phyloP scores from a whole-genome alignment of 2,888 invertebrate genomes.

The Trichopria drosophilae region DNA sequence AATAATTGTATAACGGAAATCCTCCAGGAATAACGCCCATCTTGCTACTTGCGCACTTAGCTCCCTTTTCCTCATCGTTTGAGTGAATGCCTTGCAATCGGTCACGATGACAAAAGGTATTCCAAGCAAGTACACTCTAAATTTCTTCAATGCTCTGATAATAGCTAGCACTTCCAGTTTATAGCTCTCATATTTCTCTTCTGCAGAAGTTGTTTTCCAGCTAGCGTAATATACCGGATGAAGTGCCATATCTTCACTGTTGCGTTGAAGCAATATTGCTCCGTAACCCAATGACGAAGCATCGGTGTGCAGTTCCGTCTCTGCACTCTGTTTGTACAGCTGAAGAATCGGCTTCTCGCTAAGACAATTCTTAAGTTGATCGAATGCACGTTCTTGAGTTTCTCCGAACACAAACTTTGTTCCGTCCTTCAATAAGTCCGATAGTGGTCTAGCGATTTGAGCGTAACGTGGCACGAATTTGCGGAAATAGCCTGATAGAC shows the following conservation, averaged over 20 bases:
- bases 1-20: conserved; percentile 11
- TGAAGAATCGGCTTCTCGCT: conserved; percentile 15
- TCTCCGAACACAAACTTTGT: conserved; percentile 3
- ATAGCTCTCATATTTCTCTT: conserved; percentile 37
- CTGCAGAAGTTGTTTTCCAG: conserved; percentile 32
- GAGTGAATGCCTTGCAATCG: too few relatives aligned
- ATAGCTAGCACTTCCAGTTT: conserved; percentile 41
- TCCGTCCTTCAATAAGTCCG: background rate
- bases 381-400: conserved; percentile 1
- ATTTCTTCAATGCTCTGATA: conserved; percentile 22
- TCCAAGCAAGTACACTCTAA: conserved; percentile 24
- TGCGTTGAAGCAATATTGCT: conserved; percentile 35
- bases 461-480: conserved; percentile 23
- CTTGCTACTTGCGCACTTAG: conserved; percentile 16
- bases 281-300: conserved; percentile 30
- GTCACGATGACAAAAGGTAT: too few relatives aligned
- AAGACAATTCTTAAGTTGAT: conserved; percentile 11
- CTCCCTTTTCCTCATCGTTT: conserved; percentile 28
- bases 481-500: conserved; percentile 34
- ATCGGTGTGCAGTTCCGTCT: conserved; percentile 29
- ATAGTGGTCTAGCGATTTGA: conserved; percentile 17
- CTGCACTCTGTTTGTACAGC: conserved; percentile 22
- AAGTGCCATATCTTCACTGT: conserved; percentile 29
- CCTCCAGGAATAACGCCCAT: conserved; percentile 20
- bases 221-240: conserved; percentile 40